These are phyloP conservation scores for Hemitrygon akajei DNA, from an alignment of 2,797 vertebrate species.

Conservation along the genomic window DNA sequence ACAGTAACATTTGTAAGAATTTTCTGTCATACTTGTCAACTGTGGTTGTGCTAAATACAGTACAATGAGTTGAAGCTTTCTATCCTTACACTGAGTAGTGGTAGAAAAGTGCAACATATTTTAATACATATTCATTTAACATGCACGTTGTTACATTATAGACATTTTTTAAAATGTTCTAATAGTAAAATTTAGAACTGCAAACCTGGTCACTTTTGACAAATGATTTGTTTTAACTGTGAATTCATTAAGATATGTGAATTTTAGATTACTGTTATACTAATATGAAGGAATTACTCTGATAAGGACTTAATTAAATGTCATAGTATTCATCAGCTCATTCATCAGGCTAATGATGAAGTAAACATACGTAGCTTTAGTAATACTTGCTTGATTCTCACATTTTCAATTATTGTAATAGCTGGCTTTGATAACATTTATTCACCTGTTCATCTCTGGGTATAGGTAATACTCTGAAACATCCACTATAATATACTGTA, in stretches of 20 bases:
- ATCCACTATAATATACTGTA: not conserved
- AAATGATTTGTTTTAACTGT: too few species aligned
- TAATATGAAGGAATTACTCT: not conserved
- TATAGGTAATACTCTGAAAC: not conserved
- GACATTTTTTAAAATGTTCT: not conserved
- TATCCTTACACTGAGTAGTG: not conserved
- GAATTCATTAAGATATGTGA: too few species aligned
- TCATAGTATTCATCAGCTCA: not conserved
- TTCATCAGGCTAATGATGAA: not conserved
- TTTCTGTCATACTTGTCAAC: not conserved
- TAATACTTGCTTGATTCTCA: not conserved
- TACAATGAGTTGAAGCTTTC: not conserved
- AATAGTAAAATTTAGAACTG: not conserved
- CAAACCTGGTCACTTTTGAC: not conserved
- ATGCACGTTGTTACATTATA: not conserved
- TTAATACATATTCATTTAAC: not conserved
- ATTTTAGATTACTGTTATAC: not conserved
- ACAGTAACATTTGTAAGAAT: not conserved
- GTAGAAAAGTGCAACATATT: not conserved
- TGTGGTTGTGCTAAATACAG: not conserved
- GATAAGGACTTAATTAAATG: slow-evolving; percentile 2
- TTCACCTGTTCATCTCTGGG: not conserved
- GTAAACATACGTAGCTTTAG: not conserved
- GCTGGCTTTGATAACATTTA: not conserved
- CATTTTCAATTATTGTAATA: not conserved